Conservation (phyloP, 2,888 invertebrate genomes). For the Mylabris sibirica region DNA sequence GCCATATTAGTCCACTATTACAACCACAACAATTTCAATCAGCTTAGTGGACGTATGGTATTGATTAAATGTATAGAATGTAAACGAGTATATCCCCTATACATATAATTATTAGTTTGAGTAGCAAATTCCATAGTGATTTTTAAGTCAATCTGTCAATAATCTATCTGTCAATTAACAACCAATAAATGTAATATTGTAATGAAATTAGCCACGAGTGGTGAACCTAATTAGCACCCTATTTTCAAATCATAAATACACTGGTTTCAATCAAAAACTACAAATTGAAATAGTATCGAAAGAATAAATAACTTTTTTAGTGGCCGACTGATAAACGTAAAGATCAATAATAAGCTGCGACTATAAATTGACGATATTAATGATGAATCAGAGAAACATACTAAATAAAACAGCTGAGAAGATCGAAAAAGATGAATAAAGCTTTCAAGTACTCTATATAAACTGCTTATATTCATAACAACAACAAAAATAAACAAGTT, state of each 20-base stretch:
- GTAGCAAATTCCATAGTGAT: no score
- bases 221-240: background rate
- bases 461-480: conserved; percentile 5
- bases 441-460: background rate
- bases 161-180: conserved; percentile 6
- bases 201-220: background rate
- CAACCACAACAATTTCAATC: conserved; percentile 26
- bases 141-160: background rate
- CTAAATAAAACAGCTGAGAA: background rate
- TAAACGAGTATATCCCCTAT: background rate
- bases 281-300: no score
- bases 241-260: conserved; percentile 5
- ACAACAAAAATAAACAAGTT: background rate
- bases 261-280: background rate
- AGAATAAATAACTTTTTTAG: background rate
- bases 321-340: background rate
- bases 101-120: background rate
- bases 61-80: conserved; percentile 19
- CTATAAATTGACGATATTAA: background rate
- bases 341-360: background rate
- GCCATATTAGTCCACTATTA: conserved; percentile 28
- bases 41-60: conserved; percentile 17
- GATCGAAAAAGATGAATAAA: background rate
- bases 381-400: background rate
- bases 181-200: background rate